Conservation (phyloP, 2,888 invertebrate genomes). For the Elmis aenea region DNA sequence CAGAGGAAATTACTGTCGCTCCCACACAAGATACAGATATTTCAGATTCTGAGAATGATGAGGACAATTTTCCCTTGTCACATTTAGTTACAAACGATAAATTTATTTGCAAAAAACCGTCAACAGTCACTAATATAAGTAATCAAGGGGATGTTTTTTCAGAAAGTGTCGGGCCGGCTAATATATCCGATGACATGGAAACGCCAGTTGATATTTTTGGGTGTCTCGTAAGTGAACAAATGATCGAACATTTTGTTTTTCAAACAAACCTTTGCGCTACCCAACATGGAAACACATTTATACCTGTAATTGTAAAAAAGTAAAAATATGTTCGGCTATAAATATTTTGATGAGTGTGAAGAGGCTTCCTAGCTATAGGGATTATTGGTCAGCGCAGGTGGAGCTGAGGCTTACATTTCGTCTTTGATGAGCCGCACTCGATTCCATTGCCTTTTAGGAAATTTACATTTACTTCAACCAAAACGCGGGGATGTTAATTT, state of each 20-base stretch:
- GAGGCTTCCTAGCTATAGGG: conserved; percentile 16
- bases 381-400: conserved; percentile 18
- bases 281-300: conserved; percentile 2
- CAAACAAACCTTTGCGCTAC: conserved; percentile 8
- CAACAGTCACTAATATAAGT: too few relatives aligned
- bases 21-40: too few relatives aligned
- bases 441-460: conserved; percentile 17
- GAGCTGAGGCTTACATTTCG: conserved; percentile 17
- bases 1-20: too few relatives aligned
- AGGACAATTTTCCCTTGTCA: too few relatives aligned
- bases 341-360: conserved; percentile 24
- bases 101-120: too few relatives aligned
- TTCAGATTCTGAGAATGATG: too few relatives aligned
- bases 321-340: conserved; percentile 17
- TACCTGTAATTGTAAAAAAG: conserved; percentile 2
- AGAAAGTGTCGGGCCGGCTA: too few relatives aligned
- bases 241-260: conserved; percentile 4
- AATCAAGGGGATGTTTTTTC: too few relatives aligned
- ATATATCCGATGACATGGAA: too few relatives aligned
- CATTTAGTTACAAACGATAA: too few relatives aligned
- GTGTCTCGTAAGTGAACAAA: conserved; percentile 3
- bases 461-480: conserved; percentile 26
- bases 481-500: too few relatives aligned
- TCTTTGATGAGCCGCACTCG: conserved; percentile 15
- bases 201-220: too few relatives aligned